Percentiles rank a stretch among this genome's conserved stretches.
These are phyloP conservation scores for Scopus umbretta DNA, from an alignment of 2,113 vertebrate species.

Conservation along the genomic window DNA sequence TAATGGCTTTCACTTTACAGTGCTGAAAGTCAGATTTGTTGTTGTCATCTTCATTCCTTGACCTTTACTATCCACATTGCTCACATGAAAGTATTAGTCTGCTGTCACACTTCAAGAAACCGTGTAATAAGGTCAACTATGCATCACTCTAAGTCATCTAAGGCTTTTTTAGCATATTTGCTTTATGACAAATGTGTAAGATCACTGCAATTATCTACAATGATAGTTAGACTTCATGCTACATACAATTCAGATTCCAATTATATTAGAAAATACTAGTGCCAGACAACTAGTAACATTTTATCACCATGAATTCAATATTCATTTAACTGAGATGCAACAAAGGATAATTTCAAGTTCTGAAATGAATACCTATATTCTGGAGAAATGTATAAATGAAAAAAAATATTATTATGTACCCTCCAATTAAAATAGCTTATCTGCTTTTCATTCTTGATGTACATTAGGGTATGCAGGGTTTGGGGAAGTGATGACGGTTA, in stretches of 20 bases:
- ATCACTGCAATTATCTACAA: constrained; percentile 19
- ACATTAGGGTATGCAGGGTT: not conserved
- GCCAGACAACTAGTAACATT: not conserved
- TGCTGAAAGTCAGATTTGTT: constrained; percentile 24
- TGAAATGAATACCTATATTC: not conserved
- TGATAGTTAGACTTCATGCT: not conserved
- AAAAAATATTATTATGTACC: not conserved
- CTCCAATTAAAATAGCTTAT: not conserved
- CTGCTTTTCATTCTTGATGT: not conserved
- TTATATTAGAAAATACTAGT: not conserved
- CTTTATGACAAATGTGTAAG: constrained; percentile 7
- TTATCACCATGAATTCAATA: not conserved
- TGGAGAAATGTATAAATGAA: not conserved
- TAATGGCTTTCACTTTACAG: constrained; percentile 27
- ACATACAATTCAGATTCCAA: not conserved
- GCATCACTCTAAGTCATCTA: not conserved
- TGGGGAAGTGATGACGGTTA: not conserved
- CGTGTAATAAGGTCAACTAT: constrained; percentile 29
- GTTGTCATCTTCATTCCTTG: constrained; percentile 21
- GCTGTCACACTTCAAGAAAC: constrained; percentile 30
- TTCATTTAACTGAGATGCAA: not conserved
- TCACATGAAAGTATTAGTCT: constrained; percentile 26
- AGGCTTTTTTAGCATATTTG: not conserved
- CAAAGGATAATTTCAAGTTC: not conserved
- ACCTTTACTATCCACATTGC: not conserved